A percentile compares a stretch with the other conserved stretches of the same genome.
These are phyloP conservation scores for Emydoidea blandingii DNA, from an alignment of 2,797 vertebrate species.

Conservation along the genomic window DNA sequence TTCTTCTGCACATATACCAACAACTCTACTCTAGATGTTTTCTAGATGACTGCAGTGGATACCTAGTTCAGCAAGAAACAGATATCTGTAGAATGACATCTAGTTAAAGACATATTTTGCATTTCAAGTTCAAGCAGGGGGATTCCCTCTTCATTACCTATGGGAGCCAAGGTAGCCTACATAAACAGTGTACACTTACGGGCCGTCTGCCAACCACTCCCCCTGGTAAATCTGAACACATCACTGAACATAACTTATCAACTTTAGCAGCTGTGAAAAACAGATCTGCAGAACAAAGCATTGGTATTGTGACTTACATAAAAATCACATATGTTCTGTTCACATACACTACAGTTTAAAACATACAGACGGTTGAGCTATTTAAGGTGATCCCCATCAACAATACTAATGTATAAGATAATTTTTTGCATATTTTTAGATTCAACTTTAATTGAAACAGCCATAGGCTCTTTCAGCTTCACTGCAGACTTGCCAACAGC, in stretches of 20 bases:
- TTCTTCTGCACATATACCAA: fast-evolving
- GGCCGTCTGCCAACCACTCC: fast-evolving
- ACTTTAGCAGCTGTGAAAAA: not conserved
- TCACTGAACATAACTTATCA: fast-evolving
- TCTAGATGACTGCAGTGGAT: not conserved
- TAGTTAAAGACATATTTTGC: not conserved
- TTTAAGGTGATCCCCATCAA: not conserved
- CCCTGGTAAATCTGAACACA: fast-evolving
- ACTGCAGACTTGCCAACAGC: not conserved
- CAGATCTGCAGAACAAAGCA: not conserved
- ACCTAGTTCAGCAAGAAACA: not conserved
- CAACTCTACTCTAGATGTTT: fast-evolving
- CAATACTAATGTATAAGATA: not conserved
- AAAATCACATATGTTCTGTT: not conserved
- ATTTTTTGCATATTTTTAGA: not conserved
- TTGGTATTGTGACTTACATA: not conserved
- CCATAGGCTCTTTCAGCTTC: no score
- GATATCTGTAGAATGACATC: not conserved
- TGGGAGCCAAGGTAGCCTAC: not conserved
- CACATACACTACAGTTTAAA: not conserved
- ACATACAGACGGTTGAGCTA: not conserved
- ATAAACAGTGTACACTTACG: not conserved
- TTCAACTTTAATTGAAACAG: fast-evolving
- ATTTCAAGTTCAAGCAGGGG: fast-evolving
- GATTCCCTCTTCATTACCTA: not conserved